Evolutionary conservation across 2,797 vertebrate genomes (phyloP).

Genomic region (Novumbra hubbsi): DNA sequence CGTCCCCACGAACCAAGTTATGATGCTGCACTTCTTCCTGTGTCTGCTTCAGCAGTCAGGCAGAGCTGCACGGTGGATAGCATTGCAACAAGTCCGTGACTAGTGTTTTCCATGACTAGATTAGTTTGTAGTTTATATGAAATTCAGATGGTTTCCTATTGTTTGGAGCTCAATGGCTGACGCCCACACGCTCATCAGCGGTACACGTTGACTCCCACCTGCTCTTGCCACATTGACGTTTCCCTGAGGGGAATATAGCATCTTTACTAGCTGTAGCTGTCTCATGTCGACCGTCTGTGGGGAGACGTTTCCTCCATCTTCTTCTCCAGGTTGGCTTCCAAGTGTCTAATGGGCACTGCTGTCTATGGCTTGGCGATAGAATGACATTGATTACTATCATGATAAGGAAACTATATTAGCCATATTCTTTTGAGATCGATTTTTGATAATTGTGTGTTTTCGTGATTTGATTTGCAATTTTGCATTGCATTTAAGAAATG

Average conservation of each 20-base stretch:
- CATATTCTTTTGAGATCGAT: too few species aligned
- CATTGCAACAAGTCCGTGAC: not conserved
- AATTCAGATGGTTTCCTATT: not conserved
- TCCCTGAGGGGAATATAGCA: not conserved
- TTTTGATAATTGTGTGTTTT: too few species aligned
- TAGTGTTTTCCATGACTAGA: not conserved
- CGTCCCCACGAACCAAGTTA: not conserved
- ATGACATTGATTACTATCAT: too few species aligned
- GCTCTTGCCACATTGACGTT: not conserved
- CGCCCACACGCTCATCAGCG: not conserved
- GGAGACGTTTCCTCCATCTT: too few species aligned
- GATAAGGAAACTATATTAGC: too few species aligned
- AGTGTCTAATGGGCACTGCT: too few species aligned
- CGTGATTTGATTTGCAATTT: too few species aligned
- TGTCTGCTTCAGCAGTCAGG: not conserved
- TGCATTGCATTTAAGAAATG: too few species aligned
- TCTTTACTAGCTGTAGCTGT: not conserved
- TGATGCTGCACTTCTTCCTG: slow-evolving; percentile 1
- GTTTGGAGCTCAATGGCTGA: not conserved
- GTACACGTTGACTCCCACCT: not conserved
- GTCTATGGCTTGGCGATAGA: too few species aligned
- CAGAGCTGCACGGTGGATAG: not conserved
- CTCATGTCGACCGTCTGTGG: not conserved
- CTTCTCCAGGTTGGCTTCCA: too few species aligned
- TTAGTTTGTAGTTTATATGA: not conserved